Base-by-base conservation (phyloP, 2,113 vertebrate species). In the Rhegmatorhina hoffmannsi region DNA sequence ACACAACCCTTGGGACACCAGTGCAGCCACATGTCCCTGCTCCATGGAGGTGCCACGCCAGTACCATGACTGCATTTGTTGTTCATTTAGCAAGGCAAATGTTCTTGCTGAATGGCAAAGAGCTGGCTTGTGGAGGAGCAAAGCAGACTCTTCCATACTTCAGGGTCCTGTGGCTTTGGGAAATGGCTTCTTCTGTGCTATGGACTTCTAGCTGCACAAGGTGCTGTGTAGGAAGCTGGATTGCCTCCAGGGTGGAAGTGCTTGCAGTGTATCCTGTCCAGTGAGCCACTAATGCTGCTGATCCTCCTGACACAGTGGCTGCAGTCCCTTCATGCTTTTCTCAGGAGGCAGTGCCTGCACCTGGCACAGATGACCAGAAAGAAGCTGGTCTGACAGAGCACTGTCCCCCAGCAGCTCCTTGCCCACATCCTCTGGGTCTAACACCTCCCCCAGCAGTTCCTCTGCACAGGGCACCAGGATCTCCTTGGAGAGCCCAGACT, bases 241-340 rank as follows among this genome's bases (percentile, higher is more conserved):
- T 72, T 69, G 83, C 55, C 33, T 52, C 69, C 72, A 55, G 58
- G 68, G 29, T 25, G 26, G 59, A 80, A 83, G 75, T 8, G 8
- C 72, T 77, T 50, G 70, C 82, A 34, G 55, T 11, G 49, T 60
- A 44, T 68, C 40, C 40, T 64, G 40, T 34, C 49, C 56, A 43
- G 38, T 1, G 29, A 88, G 92, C 79, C 11, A 9, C 92, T 96
- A 96, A 62, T 95, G 81, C 67, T 96, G 85, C 68, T 95, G 78
- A 69, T 87, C 83, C 56, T 86, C 84, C 88, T 4, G 15, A 67
- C 36, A 34, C 17, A 74, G 66, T 3, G 13, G 73, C 33, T 79
- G 90, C 74, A 82, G 82, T 28, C 76, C 77, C 76, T 95, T 91
- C 56, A 34, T 1, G 0, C 69, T 85, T 10, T 67, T 46, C 82